Evolutionary conservation across 2,888 invertebrate species (phyloP), one percentile per base, ranked within the genome.

Genomic region (Hoplodrina ambigua): DNA sequence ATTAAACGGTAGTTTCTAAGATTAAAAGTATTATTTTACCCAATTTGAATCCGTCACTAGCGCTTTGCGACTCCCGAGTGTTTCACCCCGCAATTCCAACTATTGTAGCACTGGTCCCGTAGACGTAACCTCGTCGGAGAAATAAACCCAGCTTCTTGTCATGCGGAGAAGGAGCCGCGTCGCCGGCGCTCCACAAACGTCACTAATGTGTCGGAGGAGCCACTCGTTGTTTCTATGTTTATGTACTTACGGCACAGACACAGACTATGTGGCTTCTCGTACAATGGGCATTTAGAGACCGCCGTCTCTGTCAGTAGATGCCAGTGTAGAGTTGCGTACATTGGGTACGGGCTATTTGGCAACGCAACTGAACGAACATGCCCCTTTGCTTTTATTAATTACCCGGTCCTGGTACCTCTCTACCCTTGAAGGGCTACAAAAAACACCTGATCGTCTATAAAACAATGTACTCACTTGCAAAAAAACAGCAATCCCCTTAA

Each of bases 131-230:
- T 41, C 13, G 41, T 41, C 41, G 4, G 41, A 41, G 13, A 8
- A 41, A 13, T 3, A 11, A 11, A 13, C 13, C 33, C 25, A 25
- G 2, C 25, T 25, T 25, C 25, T 25, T 25, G 25, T 25, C 25
- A 25, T 25, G 25, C 25, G 25, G 25, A 2, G 33, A 2, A 33
- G 0, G 37, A 11, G 37, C 1, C 25, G 17, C 37, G 37, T 10
- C n/a, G 33, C 46, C 37, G 44, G 55, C 58, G 44, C 52, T 57
- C 79, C 58, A 77, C 78, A 72, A 80, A 78, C 76, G 83, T 70
- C 73, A 68, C 58, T 71, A 63, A 77, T 76, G 76, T 69, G 65
- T 71, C 69, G 63, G 1, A 49, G 37, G 15, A 59, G 41, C 20
- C 54, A 13, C 54, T 72, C 54, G 41, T 50, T 55, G 58, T 68